Percentiles rank a stretch among this genome's conserved stretches.
Evolutionary conservation across 1,140 invertebrate genomes (phyloP).

Genomic region (Mylabris phalerata): DNA sequence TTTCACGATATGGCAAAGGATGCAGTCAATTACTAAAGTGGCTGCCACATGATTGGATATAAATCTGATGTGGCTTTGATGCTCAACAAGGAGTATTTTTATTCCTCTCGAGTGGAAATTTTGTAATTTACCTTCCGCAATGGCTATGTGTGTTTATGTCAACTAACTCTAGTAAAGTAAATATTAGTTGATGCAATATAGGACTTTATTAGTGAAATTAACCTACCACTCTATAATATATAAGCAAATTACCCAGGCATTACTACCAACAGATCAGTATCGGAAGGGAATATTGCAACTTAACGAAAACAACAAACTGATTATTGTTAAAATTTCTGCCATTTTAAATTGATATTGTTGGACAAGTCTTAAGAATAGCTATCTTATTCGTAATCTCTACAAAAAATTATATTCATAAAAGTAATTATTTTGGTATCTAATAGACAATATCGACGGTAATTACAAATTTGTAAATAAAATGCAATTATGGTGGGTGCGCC

Average conservation of each 20-base stretch:
- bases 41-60: constrained; percentile 31
- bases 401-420: too few relatives aligned
- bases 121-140: constrained; percentile 32
- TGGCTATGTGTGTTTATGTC: constrained; percentile 34
- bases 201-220: constrained; percentile 36
- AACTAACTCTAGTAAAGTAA: constrained; percentile 39
- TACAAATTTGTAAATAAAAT: too few relatives aligned
- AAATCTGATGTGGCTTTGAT: constrained; percentile 25
- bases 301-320: too few relatives aligned
- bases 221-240: constrained; percentile 18
- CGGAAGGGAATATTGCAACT: too few relatives aligned
- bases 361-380: too few relatives aligned
- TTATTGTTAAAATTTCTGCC: too few relatives aligned
- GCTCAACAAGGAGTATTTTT: constrained; percentile 33
- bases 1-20: constrained; percentile 20
- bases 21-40: constrained; percentile 33
- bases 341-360: too few relatives aligned
- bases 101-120: constrained; percentile 35
- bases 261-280: constrained; percentile 1
- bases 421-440: too few relatives aligned
- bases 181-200: constrained; percentile 33
- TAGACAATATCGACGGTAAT: too few relatives aligned
- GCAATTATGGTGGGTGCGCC: too few relatives aligned
- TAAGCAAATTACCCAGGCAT: constrained; percentile 7
- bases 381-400: too few relatives aligned